Evolutionary conservation across 2,888 invertebrate genomes (phyloP).

Genomic region (Psococerastis gibbosa): DNA sequence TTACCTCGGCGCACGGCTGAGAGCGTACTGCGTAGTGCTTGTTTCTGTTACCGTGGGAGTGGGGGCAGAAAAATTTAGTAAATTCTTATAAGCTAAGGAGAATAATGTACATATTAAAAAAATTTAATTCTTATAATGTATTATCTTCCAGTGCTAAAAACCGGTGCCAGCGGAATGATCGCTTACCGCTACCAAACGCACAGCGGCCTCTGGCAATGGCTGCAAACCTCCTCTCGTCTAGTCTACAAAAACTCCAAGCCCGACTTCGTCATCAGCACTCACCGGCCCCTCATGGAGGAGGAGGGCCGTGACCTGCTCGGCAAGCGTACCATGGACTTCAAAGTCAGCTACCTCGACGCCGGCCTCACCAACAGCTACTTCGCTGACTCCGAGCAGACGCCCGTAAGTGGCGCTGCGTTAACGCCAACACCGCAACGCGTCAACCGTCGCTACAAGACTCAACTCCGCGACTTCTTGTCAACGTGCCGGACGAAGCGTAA

Average conservation of each 20-base stretch:
- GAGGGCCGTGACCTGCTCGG: conserved; percentile 94
- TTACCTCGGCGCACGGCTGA: no score
- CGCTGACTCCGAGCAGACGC: conserved; percentile 63
- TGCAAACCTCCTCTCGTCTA: conserved; percentile 90
- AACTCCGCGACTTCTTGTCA: conserved; percentile 77
- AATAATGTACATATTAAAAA: neutral
- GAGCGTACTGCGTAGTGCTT: no score
- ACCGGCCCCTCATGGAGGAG: conserved; percentile 97
- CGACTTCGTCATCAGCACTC: conserved; percentile 97
- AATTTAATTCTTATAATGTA: conserved; percentile 9
- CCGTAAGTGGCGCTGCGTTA: conserved; percentile 28
- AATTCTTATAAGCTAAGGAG: neutral
- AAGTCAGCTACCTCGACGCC: conserved; percentile 92
- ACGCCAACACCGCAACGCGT: conserved; percentile 57
- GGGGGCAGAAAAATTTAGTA: conserved; percentile 10
- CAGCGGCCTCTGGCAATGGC: conserved; percentile 91
- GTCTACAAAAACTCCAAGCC: conserved; percentile 99
- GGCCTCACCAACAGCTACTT: conserved; percentile 82
- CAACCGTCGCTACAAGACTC: conserved; percentile 82
- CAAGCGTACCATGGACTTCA: conserved; percentile 97
- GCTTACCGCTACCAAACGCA: conserved; percentile 94
- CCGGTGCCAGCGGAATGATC: conserved; percentile 97
- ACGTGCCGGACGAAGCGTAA: conserved; percentile 74
- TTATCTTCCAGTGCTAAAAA: conserved; percentile 72
- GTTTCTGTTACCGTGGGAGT: no score